phyloP scores from a whole-genome alignment of 35 echinoderm and acorn worm species.

The Diadema setosum region DNA sequence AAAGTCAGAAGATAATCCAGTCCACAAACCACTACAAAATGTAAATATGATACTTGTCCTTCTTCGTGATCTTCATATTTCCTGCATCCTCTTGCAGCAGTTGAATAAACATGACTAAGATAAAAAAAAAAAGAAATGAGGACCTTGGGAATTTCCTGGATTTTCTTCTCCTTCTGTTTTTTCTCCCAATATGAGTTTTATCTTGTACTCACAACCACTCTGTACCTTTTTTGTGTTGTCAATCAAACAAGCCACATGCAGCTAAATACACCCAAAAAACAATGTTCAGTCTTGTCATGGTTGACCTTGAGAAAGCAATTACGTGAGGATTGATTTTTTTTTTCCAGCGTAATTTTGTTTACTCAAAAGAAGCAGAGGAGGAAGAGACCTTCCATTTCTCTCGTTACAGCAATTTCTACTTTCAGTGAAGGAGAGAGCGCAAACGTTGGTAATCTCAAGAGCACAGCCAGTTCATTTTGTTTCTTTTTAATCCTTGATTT shows the following conservation, averaged over 20 bases:
- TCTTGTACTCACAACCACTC: too few relatives aligned
- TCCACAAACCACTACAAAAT: too few relatives aligned
- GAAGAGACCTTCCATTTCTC: not conserved
- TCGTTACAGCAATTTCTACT: too few relatives aligned
- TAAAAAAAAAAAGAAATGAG: too few relatives aligned
- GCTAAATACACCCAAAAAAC: constrained; percentile 9
- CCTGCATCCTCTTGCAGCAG: not conserved
- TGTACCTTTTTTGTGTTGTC: not conserved
- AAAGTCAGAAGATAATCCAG: too few relatives aligned
- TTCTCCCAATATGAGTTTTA: too few relatives aligned
- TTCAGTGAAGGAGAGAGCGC: too few relatives aligned
- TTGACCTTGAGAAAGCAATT: constrained; percentile 20
- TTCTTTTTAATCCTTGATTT: too few relatives aligned
- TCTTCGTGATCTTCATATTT: not conserved
- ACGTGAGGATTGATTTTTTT: constrained; percentile 26
- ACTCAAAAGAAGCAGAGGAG: not conserved
- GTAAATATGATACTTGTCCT: not conserved
- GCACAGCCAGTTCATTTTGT: too few relatives aligned
- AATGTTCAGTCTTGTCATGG: constrained; percentile 11
- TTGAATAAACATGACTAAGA: not conserved
- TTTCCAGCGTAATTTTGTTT: constrained; percentile 8
- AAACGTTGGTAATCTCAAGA: too few relatives aligned
- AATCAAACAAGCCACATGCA: constrained; percentile 5
- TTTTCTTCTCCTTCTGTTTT: not conserved
- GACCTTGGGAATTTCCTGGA: not conserved